Base-by-base conservation (phyloP, 2,888 invertebrate genomes). In the Calameuta pallipes region DNA sequence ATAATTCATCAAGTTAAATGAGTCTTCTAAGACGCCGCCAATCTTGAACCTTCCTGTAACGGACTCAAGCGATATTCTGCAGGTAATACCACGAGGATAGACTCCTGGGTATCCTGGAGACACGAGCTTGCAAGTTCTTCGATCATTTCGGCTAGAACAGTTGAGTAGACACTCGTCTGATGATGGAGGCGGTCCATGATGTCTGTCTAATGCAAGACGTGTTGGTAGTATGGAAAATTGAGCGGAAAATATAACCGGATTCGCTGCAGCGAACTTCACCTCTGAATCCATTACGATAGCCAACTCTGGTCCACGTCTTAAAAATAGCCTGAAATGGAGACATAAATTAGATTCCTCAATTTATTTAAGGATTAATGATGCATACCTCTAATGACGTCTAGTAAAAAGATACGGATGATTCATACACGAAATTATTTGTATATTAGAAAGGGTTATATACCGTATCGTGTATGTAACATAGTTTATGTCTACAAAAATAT, bases 241-340 rank as follows among this genome's bases (percentile, higher is more conserved):
- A 1, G 89, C 89, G 35, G 88, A 89, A 82, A 89, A 89, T 70
- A 89, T 88, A 30, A 89, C 89, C 4, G 89, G 89, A 75, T 89
- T 89, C 41, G 86, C 86, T 4, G 87, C 88, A 30, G 89, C 89
- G 77, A 89, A 89, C 31, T 84, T 85, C 23, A 79, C 84, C 75
- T 89, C 89, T 6, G 89, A 89, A 75, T 86, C 86, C 84, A 89
- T 85, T 11, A 85, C 82, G 75, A 89, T 85, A n/a, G 86, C 87
- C 41, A 89, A 77, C 36, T 89, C 87, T 0, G 89, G 88, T 1
- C 89, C 89, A 74, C 84, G 85, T 70, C 87, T 83, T 12, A 89
- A 81, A 75, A 89, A 86, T 68, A 88, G 81, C 78, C 89, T 89
- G 82, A 1, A 41, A 41, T 41, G 41, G 15, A 15, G 41, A 74